phyloP scores from a whole-genome alignment of 1,140 invertebrate genomes.

The Tetranychus urticae region DNA sequence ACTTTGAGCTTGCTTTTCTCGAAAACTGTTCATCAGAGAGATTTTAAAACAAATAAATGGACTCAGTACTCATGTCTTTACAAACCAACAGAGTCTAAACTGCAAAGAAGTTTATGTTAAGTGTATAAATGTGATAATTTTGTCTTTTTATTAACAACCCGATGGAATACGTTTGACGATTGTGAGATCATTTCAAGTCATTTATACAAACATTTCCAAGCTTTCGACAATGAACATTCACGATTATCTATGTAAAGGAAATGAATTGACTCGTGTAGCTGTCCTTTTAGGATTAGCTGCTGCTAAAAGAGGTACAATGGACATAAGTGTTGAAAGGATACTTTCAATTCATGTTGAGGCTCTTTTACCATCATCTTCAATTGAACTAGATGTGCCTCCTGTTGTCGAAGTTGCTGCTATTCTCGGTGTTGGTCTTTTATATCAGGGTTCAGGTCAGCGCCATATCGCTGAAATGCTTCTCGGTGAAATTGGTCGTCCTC shows the following conservation, averaged over 20 bases:
- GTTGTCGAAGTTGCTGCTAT: constrained; percentile 73
- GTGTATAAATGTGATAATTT: too few relatives aligned
- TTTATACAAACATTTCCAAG: constrained; percentile 31
- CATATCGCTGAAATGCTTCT: constrained; percentile 75
- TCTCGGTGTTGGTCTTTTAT: constrained; percentile 68
- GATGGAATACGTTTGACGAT: too few relatives aligned
- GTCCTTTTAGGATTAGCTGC: constrained; percentile 52
- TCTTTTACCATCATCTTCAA: constrained; percentile 68
- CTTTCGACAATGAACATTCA: constrained; percentile 61
- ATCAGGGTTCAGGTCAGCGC: constrained; percentile 69
- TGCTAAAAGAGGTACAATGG: constrained; percentile 50
- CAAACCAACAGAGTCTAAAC: too few relatives aligned
- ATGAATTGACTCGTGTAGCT: constrained; percentile 76
- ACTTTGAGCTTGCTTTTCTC: too few relatives aligned
- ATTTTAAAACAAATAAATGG: too few relatives aligned
- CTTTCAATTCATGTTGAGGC: constrained; percentile 78
- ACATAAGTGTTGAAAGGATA: constrained; percentile 59
- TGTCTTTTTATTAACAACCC: too few relatives aligned
- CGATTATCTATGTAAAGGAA: constrained; percentile 55
- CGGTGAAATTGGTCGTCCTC: constrained; percentile 69
- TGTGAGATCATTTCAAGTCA: too few relatives aligned
- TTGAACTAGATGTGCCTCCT: constrained; percentile 76
- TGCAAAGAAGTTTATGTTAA: too few relatives aligned
- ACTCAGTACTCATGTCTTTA: too few relatives aligned
- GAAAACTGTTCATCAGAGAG: too few relatives aligned